These are phyloP conservation scores for Yasuhikotakia modesta DNA, from an alignment of 2,797 vertebrate genomes.

Conservation along the genomic window DNA sequence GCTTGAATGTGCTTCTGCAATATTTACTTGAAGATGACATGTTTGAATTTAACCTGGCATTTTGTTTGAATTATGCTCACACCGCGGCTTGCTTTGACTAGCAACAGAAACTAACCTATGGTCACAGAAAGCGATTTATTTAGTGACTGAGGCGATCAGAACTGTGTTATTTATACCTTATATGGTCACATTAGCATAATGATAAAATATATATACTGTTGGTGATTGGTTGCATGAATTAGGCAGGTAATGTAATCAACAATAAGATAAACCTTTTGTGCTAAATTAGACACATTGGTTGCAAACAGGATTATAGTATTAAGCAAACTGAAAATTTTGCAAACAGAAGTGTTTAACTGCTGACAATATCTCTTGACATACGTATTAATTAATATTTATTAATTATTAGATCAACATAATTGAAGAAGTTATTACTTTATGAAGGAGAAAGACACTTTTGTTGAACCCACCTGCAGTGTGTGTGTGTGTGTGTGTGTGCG, in stretches of 20 bases:
- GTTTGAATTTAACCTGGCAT: neutral
- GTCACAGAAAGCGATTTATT: no score
- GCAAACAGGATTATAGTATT: no score
- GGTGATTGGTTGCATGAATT: no score
- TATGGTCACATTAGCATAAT: no score
- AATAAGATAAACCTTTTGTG: no score
- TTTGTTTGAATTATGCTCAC: neutral
- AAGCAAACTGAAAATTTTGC: no score
- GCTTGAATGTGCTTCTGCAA: neutral
- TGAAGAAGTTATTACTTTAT: slow-evolving; percentile 23
- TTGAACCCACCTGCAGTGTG: slow-evolving; percentile 36
- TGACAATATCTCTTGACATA: slow-evolving; percentile 2
- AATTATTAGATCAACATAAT: neutral
- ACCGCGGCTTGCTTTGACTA: no score
- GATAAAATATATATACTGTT: no score
- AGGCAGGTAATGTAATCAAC: no score
- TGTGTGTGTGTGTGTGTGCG: slow-evolving; percentile 23
- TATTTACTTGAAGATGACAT: neutral
- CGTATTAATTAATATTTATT: slow-evolving; percentile 7
- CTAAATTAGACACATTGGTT: no score
- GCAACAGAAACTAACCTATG: neutral
- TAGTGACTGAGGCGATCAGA: no score
- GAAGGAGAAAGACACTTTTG: slow-evolving; percentile 39
- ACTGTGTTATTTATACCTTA: no score
- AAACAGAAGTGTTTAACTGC: neutral